A percentile compares a stretch with the other conserved stretches of the same genome.
Evolutionary conservation across 2,888 invertebrate species (phyloP).

Genomic region (Spilarctia lutea): DNA sequence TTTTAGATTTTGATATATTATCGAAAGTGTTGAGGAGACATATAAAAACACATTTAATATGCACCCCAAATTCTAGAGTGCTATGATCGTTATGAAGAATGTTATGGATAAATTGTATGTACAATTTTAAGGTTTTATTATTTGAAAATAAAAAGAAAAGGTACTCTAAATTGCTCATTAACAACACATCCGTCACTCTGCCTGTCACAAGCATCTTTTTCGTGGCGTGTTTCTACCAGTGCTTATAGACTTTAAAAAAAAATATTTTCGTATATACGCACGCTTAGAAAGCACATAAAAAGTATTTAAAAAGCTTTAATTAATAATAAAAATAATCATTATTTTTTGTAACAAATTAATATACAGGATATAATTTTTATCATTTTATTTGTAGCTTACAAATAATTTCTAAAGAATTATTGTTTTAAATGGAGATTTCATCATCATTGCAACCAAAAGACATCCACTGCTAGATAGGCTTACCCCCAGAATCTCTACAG

Average conservation of each 20-base stretch:
- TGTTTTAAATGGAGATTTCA: no score
- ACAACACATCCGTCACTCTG: slow-evolving; percentile 10
- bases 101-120: slow-evolving; percentile 5
- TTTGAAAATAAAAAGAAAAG: slow-evolving; percentile 13
- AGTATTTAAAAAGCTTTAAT: no score
- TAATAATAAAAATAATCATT: no score
- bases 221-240: slow-evolving; percentile 4
- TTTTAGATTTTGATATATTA: slow-evolving; percentile 39
- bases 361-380: no score
- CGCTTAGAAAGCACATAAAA: background rate
- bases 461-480: no score
- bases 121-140: slow-evolving; percentile 8
- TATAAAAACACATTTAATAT: slow-evolving; percentile 19
- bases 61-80: slow-evolving; percentile 16
- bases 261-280: slow-evolving; percentile 1
- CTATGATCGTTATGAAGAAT: slow-evolving; percentile 8
- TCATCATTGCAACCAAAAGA: no score
- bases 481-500: no score
- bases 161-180: slow-evolving; percentile 4
- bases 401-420: no score
- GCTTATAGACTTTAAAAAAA: slow-evolving; percentile 1
- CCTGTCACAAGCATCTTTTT: slow-evolving; percentile 9
- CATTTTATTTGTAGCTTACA: no score
- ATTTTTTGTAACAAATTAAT: no score
- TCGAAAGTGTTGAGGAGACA: background rate